phyloP scores from a whole-genome alignment of 2,888 invertebrate genomes.

The Phorcus lineatus region DNA sequence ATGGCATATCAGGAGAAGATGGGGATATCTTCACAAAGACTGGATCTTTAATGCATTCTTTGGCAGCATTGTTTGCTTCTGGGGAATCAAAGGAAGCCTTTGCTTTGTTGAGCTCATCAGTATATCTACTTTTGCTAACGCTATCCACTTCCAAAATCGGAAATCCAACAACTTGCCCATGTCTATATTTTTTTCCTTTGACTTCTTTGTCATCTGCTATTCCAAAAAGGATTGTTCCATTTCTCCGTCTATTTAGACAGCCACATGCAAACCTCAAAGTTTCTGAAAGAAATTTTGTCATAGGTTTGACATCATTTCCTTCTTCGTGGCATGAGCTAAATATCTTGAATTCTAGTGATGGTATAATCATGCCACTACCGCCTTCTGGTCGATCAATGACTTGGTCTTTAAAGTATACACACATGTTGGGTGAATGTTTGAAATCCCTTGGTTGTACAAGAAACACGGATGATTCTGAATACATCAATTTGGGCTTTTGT shows the following conservation, averaged over 20 bases:
- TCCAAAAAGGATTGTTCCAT: background rate
- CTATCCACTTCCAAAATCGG: background rate
- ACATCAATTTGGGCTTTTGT: no score
- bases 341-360: background rate
- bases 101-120: background rate
- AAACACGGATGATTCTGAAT: no score
- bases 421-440: no score
- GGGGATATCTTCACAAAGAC: background rate
- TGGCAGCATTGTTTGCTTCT: background rate
- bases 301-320: background rate
- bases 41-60: background rate
- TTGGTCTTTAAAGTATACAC: background rate
- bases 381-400: background rate
- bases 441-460: no score
- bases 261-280: background rate
- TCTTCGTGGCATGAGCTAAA: background rate
- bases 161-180: background rate
- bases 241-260: background rate
- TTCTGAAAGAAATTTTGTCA: background rate
- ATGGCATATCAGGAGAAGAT: background rate
- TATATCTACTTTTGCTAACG: background rate
- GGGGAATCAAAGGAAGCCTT: background rate
- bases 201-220: background rate
- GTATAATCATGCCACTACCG: background rate
- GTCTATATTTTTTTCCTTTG: background rate